Conservation (phyloP, 2,113 vertebrate genomes). For the Cyanoderma ruficeps region DNA sequence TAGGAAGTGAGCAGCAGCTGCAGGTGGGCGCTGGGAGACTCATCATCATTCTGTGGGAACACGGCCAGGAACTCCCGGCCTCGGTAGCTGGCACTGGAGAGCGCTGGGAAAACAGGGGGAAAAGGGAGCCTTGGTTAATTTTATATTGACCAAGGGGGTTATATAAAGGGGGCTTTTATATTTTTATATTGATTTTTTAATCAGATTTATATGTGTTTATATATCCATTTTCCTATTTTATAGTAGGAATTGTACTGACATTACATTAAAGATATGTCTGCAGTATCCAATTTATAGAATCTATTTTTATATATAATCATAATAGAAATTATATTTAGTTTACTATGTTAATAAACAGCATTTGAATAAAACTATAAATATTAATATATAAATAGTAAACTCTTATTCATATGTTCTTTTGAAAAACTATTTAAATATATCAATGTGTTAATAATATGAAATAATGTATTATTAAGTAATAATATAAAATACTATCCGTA, state of each 20-base stretch:
- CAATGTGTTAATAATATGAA: background rate
- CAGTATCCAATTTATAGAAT: background rate
- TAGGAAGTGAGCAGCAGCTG: background rate
- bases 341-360: background rate
- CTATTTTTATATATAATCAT: background rate
- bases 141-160: background rate
- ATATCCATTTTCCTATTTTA: background rate
- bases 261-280: background rate
- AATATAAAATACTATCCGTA: background rate
- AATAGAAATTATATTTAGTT: background rate
- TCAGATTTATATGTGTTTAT: background rate
- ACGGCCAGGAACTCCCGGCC: background rate
- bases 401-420: background rate
- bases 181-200: background rate
- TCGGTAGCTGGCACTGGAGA: background rate
- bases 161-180: background rate
- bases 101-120: fast-evolving
- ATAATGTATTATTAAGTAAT: background rate
- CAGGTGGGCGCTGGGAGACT: fast-evolving
- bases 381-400: background rate
- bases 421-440: background rate
- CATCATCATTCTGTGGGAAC: background rate
- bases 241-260: background rate
- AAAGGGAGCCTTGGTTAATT: background rate
- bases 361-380: background rate